Evolutionary conservation across 2,113 vertebrate genomes (phyloP).

Genomic region (Thunnus maccoyii): DNA sequence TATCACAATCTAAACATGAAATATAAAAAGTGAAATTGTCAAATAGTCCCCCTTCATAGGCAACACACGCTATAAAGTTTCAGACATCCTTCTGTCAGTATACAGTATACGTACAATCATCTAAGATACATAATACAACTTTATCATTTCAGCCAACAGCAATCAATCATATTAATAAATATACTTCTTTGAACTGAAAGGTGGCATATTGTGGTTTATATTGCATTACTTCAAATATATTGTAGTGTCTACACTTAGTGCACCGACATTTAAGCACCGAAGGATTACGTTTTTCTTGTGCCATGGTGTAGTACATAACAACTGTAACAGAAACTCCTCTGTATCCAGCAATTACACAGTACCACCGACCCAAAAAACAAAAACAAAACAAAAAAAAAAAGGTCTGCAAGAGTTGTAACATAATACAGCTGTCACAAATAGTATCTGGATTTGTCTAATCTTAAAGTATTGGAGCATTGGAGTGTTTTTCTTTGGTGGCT

Average conservation of each 20-base stretch:
- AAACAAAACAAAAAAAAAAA: not conserved
- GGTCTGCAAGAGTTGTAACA: not conserved
- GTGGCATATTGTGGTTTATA: conserved; percentile 77
- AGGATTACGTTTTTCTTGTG: conserved; percentile 65
- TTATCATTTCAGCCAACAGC: conserved; percentile 63
- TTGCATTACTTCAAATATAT: conserved; percentile 75
- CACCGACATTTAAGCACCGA: conserved; percentile 57
- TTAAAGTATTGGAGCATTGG: conserved; percentile 20
- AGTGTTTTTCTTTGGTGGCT: conserved; percentile 75
- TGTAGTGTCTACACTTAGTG: conserved; percentile 80
- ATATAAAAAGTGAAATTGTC: conserved; percentile 78
- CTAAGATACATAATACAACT: conserved; percentile 69
- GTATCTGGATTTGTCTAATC: conserved; percentile 15
- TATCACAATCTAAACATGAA: conserved; percentile 78
- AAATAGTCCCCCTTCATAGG: conserved; percentile 64
- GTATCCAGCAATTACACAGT: conserved; percentile 46
- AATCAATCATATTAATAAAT: conserved; percentile 79
- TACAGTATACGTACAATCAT: conserved; percentile 78
- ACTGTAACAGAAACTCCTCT: conserved; percentile 37
- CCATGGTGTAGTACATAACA: conserved; percentile 46
- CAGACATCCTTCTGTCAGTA: conserved; percentile 78
- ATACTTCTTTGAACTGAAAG: conserved; percentile 66
- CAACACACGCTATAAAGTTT: conserved; percentile 72
- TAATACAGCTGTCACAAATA: conserved; percentile 40
- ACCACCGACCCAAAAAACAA: conserved; percentile 18